Base-by-base conservation (phyloP, 2,888 invertebrate genomes). In the Polydrusus tereticollis region DNA sequence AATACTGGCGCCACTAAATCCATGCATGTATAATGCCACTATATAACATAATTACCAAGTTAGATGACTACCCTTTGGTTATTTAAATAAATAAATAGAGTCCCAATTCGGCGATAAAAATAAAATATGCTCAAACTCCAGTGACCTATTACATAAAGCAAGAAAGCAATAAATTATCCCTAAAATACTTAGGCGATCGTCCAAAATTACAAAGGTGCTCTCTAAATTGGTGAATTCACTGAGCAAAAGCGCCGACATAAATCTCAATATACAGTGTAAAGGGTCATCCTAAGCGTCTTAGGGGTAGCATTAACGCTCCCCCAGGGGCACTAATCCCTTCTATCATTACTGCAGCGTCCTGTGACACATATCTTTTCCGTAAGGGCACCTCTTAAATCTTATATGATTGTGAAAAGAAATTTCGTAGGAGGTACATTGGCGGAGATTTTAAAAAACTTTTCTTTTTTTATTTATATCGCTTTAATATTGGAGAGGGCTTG, bases 191-290 rank as follows among this genome's bases (percentile, higher is more conserved):
- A 1, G 68, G 57, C 47, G 68, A 72, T 64, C 68, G 72, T 68
- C 67, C 45, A 68, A 72, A 72, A 63, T 72, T 72, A 74, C 75
- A 72, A 75, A 77, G 77, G 76, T 75, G 75, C 72, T 75, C 72
- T 73, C 58, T 66, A 72, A 72, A 72, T 72, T 72, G 72, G 68
- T 36, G 68, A 72, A 72, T 72, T 72, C 72, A 72, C 72, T 72
- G 68, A 72, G 52, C 64, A 41, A 63, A 64, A 68, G 63, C 63
- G 64, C 59, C 64, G 55, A 74, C 79, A 82, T 83, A 82, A 83
- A 83, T 83, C 82, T 82, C 81, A 81, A 81, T 81, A 81, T 81
- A 82, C 81, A 80, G 82, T 80, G 82, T 81, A 81, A 77, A 76
- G 78, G 73, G 73, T 73, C 73, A 78, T 79, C 80, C 77, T 78